Conservation (phyloP, 2,113 vertebrate genomes). For the Rhineura floridana region DNA sequence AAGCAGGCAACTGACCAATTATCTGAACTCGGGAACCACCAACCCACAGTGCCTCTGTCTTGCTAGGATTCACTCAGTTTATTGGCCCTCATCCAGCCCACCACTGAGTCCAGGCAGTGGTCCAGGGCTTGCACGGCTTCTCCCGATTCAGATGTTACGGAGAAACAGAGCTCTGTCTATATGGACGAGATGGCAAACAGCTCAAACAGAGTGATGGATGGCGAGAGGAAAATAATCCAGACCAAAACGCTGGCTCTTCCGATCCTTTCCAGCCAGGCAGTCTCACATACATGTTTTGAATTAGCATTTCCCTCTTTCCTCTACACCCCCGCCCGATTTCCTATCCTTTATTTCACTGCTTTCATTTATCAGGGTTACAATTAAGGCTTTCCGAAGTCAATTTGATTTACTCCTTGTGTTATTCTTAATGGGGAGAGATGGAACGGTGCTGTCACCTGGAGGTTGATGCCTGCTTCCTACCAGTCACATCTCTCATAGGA, state of each 20-base stretch:
- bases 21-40: too few species aligned
- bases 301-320: conserved; percentile 63
- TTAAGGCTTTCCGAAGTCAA: conserved; percentile 69
- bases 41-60: too few species aligned
- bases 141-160: too few species aligned
- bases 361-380: conserved; percentile 72
- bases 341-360: conserved; percentile 43
- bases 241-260: conserved; percentile 63
- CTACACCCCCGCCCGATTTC: conserved; percentile 41
- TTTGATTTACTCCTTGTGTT: conserved; percentile 31
- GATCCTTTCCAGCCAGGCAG: conserved; percentile 58
- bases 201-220: too few species aligned
- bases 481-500: neutral
- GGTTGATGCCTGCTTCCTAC: conserved; percentile 24
- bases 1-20: too few species aligned
- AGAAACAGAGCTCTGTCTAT: too few species aligned
- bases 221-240: conserved; percentile 63
- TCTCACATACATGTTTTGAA: conserved; percentile 65
- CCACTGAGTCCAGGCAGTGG: too few species aligned
- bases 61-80: too few species aligned
- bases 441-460: conserved; percentile 22
- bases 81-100: too few species aligned
- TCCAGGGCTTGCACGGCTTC: too few species aligned
- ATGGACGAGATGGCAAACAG: too few species aligned
- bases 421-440: conserved; percentile 44